Evolutionary conservation across 2,888 invertebrate species (phyloP).

Genomic region (Bembecia ichneumoniformis): DNA sequence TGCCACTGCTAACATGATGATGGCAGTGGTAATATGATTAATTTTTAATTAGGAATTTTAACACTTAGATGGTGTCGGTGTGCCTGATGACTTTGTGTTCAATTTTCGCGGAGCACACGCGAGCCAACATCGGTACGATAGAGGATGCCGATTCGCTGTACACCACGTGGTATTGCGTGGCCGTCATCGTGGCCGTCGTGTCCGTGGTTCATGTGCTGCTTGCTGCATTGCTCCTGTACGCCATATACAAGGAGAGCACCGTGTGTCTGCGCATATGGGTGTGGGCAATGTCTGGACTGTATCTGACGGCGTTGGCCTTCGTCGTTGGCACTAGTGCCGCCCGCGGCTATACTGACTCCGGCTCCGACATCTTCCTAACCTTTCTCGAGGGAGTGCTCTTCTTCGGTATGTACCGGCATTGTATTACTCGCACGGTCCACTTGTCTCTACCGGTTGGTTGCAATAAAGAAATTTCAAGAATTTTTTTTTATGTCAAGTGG

Average conservation of each 20-base stretch:
- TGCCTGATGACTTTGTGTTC: conserved; percentile 32
- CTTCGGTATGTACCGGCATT: conserved; percentile 30
- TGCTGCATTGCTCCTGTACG: conserved; percentile 32
- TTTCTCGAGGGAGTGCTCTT: conserved; percentile 46
- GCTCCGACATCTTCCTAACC: conserved; percentile 55
- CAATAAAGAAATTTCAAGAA: no score
- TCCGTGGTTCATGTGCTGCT: conserved; percentile 37
- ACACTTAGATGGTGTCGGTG: conserved; percentile 31
- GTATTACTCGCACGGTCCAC: no score
- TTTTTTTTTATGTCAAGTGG: no score
- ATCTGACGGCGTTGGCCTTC: conserved; percentile 21
- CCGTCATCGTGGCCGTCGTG: conserved; percentile 24
- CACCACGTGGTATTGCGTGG: conserved; percentile 29
- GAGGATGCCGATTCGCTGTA: conserved; percentile 40
- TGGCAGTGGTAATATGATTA: no score
- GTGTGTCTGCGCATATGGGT: conserved; percentile 27
- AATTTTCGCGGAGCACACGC: conserved; percentile 30
- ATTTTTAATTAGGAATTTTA: neutral
- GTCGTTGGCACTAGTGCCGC: conserved; percentile 17
- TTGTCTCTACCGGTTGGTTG: no score
- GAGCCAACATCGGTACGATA: conserved; percentile 26
- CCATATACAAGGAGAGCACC: conserved; percentile 31
- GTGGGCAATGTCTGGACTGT: conserved; percentile 34
- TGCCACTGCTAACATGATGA: no score
- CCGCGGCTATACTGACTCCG: conserved; percentile 31